A percentile compares a stretch with the other conserved stretches of the same genome.
Conservation (phyloP, 2,888 invertebrate species). For the Cantharis nigra region DNA sequence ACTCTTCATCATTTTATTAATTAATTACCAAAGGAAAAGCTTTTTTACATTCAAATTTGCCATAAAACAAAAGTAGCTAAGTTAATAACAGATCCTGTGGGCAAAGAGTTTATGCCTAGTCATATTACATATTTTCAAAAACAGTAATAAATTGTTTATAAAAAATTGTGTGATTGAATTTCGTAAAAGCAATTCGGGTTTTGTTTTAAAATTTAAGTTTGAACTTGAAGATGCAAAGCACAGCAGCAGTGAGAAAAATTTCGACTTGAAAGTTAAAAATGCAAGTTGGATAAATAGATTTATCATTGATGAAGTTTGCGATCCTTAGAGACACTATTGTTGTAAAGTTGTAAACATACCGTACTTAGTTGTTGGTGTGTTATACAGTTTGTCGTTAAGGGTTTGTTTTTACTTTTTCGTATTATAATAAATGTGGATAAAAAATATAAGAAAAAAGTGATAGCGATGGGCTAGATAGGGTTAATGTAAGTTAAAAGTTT, state of each 20-base stretch:
- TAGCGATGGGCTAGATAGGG: background rate
- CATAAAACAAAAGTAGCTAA: too few relatives aligned
- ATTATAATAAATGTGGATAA: background rate
- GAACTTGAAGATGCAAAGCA: background rate
- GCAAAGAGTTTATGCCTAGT: too few relatives aligned
- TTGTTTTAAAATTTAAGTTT: background rate
- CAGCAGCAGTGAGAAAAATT: background rate
- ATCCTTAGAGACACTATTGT: background rate
- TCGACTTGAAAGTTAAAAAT: background rate
- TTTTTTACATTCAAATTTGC: too few relatives aligned
- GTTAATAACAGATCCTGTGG: too few relatives aligned
- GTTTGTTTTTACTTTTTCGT: background rate
- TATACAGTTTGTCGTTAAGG: background rate
- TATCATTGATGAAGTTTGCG: background rate
- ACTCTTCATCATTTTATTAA: too few relatives aligned
- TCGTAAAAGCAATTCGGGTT: too few relatives aligned
- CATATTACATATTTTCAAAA: too few relatives aligned
- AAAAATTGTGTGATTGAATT: background rate
- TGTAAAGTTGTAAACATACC: background rate
- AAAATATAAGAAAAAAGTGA: background rate
- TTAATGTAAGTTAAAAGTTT: conserved; percentile 7
- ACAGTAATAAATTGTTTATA: background rate
- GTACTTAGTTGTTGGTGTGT: background rate
- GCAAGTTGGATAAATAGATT: background rate
- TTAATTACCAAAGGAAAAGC: too few relatives aligned